Conservation (phyloP, 2,888 invertebrate species). For the Drosophila atripex region DNA sequence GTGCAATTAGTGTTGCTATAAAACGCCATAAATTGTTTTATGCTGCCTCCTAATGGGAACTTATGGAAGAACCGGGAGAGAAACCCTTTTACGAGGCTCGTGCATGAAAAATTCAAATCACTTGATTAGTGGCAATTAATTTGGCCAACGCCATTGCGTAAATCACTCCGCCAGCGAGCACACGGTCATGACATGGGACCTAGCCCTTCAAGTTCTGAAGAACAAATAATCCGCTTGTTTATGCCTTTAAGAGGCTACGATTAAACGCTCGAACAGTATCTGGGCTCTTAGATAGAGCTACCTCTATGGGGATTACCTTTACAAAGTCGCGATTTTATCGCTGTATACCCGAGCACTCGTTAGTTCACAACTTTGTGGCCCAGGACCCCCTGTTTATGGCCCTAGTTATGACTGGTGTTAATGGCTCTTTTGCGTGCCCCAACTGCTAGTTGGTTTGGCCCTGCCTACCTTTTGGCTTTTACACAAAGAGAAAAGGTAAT, state of each 20-base stretch:
- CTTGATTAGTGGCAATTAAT: constrained; percentile 72
- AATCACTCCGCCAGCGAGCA: constrained; percentile 34
- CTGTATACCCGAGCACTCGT: constrained; percentile 21
- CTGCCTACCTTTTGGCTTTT: constrained; percentile 5
- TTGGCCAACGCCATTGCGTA: constrained; percentile 38
- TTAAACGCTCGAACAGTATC: constrained; percentile 2
- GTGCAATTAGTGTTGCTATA: constrained; percentile 64
- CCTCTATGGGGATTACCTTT: constrained; percentile 13
- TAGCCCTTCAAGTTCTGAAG: background rate
- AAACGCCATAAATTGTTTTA: constrained; percentile 55
- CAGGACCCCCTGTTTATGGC: constrained; percentile 43
- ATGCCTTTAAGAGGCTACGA: constrained; percentile 16
- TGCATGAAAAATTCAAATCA: constrained; percentile 71
- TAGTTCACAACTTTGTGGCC: constrained; percentile 13
- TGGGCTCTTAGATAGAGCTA: background rate
- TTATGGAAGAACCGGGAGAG: constrained; percentile 10
- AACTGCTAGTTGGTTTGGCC: constrained; percentile 28
- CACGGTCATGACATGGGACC: constrained; percentile 14
- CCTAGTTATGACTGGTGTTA: constrained; percentile 64
- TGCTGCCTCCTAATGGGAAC: constrained; percentile 38
- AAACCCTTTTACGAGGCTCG: constrained; percentile 42
- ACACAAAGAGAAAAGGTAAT: constrained; percentile 5
- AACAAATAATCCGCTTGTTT: constrained; percentile 3
- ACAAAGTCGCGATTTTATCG: constrained; percentile 28
- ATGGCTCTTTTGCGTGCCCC: constrained; percentile 68